phyloP scores from a whole-genome alignment of 64 coral and sea anemone genomes.

The Anthopleura sola region DNA sequence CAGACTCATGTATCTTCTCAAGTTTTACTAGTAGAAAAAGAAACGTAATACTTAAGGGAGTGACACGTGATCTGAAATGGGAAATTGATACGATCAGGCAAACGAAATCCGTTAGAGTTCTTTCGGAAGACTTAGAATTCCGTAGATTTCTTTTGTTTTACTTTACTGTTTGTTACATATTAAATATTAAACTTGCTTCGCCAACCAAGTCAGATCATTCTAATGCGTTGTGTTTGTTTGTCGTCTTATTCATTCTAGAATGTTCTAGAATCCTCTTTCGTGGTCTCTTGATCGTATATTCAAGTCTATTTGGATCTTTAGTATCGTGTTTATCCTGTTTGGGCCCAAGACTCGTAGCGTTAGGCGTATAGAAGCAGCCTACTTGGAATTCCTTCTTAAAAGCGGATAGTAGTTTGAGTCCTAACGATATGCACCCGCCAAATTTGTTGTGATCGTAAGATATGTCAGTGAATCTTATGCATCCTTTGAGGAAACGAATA shows the following conservation, averaged over 20 bases:
- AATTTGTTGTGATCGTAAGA: background rate
- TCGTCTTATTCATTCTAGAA: background rate
- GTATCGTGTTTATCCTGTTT: background rate
- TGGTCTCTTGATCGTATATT: background rate
- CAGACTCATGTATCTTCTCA: no score
- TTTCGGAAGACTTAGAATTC: no score
- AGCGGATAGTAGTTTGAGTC: background rate
- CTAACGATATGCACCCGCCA: slow-evolving; percentile 16
- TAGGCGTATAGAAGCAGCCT: slow-evolving; percentile 1
- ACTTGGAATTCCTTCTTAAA: background rate
- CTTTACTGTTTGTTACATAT: no score
- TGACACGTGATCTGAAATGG: no score
- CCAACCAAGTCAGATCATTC: no score
- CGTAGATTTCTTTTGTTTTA: no score
- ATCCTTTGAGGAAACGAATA: slow-evolving; percentile 10
- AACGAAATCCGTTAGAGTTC: no score
- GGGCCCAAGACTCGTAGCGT: background rate
- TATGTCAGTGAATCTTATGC: background rate
- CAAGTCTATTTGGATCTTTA: background rate
- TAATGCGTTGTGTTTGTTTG: background rate
- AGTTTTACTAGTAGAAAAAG: no score
- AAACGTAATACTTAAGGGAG: no score
- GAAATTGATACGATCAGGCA: no score
- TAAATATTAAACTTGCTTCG: no score
- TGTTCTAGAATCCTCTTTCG: background rate